These are phyloP conservation scores for Chinchilla lanigera DNA, from an alignment of 2,113 vertebrate genomes.

Conservation along the genomic window DNA sequence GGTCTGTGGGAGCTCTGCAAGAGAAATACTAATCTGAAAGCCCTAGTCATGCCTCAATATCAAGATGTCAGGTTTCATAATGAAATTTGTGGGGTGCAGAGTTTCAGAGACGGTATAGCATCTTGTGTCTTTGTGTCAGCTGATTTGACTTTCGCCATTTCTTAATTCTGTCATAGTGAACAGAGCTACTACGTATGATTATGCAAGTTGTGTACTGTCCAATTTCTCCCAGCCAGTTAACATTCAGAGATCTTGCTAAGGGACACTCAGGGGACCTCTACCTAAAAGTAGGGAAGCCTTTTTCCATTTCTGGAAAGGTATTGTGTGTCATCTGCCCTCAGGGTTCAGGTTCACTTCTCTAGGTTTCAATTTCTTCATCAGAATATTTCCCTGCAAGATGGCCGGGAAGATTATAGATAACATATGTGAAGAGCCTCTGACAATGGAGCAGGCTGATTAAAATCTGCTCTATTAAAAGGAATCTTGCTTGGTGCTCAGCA, in stretches of 20 bases:
- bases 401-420: background rate
- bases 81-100: background rate
- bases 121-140: background rate
- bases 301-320: background rate
- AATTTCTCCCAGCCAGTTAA: background rate
- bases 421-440: background rate
- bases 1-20: background rate
- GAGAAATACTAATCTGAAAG: background rate
- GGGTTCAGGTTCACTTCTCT: background rate
- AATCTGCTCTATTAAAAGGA: background rate
- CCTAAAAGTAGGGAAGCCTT: background rate
- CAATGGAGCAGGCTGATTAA: background rate
- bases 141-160: background rate
- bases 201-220: background rate
- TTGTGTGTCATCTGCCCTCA: background rate
- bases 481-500: background rate
- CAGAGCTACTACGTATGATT: background rate
- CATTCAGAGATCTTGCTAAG: background rate
- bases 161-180: background rate
- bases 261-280: background rate
- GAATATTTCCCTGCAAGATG: background rate
- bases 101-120: background rate
- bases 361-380: constrained; percentile 18
- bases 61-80: background rate
- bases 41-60: background rate